Conservation (phyloP, 2,797 vertebrate species). For the Knipowitschia caucasica region DNA sequence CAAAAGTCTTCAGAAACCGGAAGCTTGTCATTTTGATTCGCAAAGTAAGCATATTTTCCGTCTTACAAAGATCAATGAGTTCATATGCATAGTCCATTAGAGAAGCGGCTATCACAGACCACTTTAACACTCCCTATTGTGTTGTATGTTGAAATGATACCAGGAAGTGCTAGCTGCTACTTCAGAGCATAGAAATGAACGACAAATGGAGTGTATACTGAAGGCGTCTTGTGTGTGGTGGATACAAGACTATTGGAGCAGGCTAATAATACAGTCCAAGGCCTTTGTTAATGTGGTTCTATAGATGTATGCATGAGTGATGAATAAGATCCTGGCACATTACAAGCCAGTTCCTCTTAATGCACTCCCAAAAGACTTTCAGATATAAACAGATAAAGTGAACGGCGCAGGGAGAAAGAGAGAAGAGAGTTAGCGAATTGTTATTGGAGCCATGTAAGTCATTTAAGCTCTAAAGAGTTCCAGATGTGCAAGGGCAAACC, state of each 20-base stretch:
- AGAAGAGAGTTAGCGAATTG: constrained; percentile 48
- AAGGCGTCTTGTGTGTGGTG: constrained; percentile 17
- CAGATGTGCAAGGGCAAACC: constrained; percentile 73
- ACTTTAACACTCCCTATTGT: constrained; percentile 40
- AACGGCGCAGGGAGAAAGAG: constrained; percentile 34
- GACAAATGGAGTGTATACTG: constrained; percentile 47
- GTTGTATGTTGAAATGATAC: constrained; percentile 48
- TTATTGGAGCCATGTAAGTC: constrained; percentile 79
- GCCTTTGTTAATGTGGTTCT: constrained; percentile 14
- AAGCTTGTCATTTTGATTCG: constrained; percentile 1
- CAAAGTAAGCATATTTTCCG: constrained; percentile 16
- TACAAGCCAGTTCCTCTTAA: constrained; percentile 55
- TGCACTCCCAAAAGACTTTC: constrained; percentile 56
- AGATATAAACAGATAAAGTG: constrained; percentile 69
- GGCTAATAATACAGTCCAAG: constrained; percentile 40
- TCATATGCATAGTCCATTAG: constrained; percentile 57
- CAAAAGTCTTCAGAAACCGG: no score
- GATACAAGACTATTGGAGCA: constrained; percentile 27
- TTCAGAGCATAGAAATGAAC: constrained; percentile 50
- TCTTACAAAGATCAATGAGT: constrained; percentile 47
- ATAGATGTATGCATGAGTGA: constrained; percentile 44
- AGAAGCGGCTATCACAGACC: constrained; percentile 40
- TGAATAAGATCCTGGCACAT: constrained; percentile 70
- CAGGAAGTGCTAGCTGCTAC: constrained; percentile 48
- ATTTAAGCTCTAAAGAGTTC: constrained; percentile 80